Conservation (phyloP, 2,797 vertebrate species). For the Myotis daubentonii region DNA sequence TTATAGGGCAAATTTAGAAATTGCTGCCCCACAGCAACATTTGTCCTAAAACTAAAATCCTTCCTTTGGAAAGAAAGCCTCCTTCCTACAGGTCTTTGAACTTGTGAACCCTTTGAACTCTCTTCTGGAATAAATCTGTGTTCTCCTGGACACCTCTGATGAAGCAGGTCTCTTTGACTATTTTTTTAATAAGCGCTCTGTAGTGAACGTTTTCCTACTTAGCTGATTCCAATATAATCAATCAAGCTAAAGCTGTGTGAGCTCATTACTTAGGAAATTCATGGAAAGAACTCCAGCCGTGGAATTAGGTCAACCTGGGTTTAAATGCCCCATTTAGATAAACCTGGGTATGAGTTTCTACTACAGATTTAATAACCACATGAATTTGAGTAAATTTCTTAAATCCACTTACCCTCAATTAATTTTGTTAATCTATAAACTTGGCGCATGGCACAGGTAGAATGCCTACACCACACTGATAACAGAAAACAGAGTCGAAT, state of each 20-base stretch:
- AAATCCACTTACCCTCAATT: background rate
- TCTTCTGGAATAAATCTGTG: slow-evolving; percentile 48
- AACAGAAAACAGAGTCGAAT: background rate
- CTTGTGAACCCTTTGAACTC: slow-evolving; percentile 57
- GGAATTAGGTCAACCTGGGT: background rate
- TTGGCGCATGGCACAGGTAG: background rate
- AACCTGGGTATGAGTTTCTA: background rate
- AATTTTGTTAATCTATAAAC: background rate
- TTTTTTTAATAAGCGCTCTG: slow-evolving; percentile 16
- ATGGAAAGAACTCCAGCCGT: slow-evolving; percentile 15
- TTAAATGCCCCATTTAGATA: slow-evolving; percentile 49
- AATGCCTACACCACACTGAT: background rate
- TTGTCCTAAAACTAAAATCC: background rate
- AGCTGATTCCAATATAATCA: slow-evolving; percentile 61
- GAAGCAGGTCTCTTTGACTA: slow-evolving; percentile 33
- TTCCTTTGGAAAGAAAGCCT: slow-evolving; percentile 35
- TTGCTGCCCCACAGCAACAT: background rate
- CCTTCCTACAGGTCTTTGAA: slow-evolving; percentile 38
- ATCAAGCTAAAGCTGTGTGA: slow-evolving; percentile 44
- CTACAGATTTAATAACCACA: background rate
- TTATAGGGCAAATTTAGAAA: slow-evolving; percentile 13
- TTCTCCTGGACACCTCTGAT: slow-evolving; percentile 47
- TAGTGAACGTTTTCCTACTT: slow-evolving; percentile 30
- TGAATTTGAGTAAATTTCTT: slow-evolving; percentile 24
- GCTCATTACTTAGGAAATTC: slow-evolving; percentile 53